Percentiles rank a stretch among this genome's conserved stretches.
phyloP scores from a whole-genome alignment of 1,140 invertebrate species.

The Onthophagus taurus region DNA sequence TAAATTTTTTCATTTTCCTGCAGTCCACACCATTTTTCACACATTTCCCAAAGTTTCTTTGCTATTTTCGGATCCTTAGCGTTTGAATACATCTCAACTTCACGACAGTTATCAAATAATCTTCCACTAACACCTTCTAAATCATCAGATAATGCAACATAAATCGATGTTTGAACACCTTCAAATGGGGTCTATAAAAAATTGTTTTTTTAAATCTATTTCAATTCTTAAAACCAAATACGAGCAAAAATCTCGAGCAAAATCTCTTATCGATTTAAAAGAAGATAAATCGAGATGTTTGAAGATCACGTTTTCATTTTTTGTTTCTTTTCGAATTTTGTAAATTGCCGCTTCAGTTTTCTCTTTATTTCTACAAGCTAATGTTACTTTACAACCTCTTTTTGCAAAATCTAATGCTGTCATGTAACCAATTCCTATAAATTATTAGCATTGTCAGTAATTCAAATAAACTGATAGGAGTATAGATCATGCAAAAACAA shows the following conservation, averaged over 20 bases:
- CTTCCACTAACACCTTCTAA: constrained; percentile 21
- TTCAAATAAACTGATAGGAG: too few relatives aligned
- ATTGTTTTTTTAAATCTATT: background rate
- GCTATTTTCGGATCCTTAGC: constrained; percentile 5
- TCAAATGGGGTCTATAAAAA: constrained; percentile 22
- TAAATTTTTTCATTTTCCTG: background rate
- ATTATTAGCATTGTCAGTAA: background rate
- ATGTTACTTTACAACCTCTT: constrained; percentile 68
- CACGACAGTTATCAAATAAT: constrained; percentile 38
- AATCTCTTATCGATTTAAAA: constrained; percentile 60
- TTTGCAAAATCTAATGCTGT: constrained; percentile 72
- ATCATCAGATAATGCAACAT: constrained; percentile 18
- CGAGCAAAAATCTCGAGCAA: constrained; percentile 54
- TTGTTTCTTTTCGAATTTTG: constrained; percentile 49
- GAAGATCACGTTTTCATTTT: constrained; percentile 51
- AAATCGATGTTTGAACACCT: constrained; percentile 28
- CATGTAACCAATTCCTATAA: constrained; percentile 54
- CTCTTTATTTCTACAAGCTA: constrained; percentile 62
- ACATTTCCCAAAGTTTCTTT: background rate
- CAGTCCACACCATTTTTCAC: constrained; percentile 1
- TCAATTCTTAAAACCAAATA: background rate
- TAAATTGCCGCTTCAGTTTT: constrained; percentile 54
- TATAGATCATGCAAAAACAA: too few relatives aligned
- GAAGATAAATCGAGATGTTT: constrained; percentile 62
- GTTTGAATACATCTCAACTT: constrained; percentile 21